A percentile compares a stretch with the other conserved stretches of the same genome.
phyloP scores from a whole-genome alignment of 2,888 invertebrate species.

The Hirtodrosophila trivittata region DNA sequence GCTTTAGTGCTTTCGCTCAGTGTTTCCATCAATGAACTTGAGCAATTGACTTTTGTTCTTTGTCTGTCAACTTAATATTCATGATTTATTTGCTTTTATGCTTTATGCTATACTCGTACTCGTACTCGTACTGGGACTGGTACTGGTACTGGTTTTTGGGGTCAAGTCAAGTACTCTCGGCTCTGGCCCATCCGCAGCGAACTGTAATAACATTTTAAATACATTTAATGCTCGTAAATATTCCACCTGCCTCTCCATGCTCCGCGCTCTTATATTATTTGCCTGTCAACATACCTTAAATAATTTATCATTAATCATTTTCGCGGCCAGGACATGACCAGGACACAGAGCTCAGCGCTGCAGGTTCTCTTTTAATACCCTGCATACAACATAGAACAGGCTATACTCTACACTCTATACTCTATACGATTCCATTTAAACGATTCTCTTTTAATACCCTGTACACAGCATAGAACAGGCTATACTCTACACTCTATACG shows the following conservation, averaged over 20 bases:
- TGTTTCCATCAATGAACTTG: constrained; percentile 46
- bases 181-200: constrained; percentile 8
- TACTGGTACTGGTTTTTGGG: too few species aligned
- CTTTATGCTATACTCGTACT: constrained; percentile 12
- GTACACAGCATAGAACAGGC: too few species aligned
- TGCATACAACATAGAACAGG: too few species aligned
- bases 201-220: constrained; percentile 68
- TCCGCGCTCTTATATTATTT: constrained; percentile 34
- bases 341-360: constrained; percentile 25
- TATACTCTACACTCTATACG: too few species aligned
- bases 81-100: constrained; percentile 69
- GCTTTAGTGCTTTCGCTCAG: constrained; percentile 9
- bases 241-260: constrained; percentile 39
- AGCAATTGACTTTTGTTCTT: constrained; percentile 73
- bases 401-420: too few species aligned
- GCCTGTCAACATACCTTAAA: constrained; percentile 70
- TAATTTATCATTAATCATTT: constrained; percentile 77
- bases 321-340: constrained; percentile 45
- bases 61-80: constrained; percentile 66
- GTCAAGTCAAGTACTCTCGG: background rate
- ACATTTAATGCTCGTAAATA: constrained; percentile 70
- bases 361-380: constrained; percentile 4
- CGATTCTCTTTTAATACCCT: too few species aligned
- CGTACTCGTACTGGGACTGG: background rate
- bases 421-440: too few species aligned